These are phyloP conservation scores for Ecdyonurus torrentis DNA, from an alignment of 2,888 invertebrate genomes.

Conservation along the genomic window DNA sequence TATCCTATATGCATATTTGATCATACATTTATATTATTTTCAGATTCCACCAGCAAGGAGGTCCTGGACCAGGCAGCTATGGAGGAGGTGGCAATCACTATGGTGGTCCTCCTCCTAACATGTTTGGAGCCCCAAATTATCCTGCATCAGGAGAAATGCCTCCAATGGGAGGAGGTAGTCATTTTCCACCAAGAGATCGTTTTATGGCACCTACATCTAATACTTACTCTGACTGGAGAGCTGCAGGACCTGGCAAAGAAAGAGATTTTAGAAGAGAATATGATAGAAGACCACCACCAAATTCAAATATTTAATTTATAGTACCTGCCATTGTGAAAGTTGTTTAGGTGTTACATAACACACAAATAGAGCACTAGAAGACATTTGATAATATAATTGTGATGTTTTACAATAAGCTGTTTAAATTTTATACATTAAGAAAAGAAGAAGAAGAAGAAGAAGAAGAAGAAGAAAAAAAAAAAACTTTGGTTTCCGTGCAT, in stretches of 20 bases:
- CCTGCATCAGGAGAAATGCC: background rate
- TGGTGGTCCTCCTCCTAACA: constrained; percentile 24
- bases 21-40: no score
- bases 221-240: background rate
- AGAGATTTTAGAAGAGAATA: constrained; percentile 39
- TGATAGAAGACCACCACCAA: constrained; percentile 39
- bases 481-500: no score
- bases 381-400: no score
- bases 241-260: constrained; percentile 24
- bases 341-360: no score
- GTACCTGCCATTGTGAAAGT: no score
- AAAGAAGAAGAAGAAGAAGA: no score
- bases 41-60: constrained; percentile 16
- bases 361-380: no score
- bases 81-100: constrained; percentile 22
- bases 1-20: no score
- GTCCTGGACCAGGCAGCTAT: background rate
- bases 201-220: background rate
- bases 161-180: background rate
- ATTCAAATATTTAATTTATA: background rate
- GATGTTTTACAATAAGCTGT: no score
- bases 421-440: no score
- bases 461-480: no score
- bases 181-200: background rate
- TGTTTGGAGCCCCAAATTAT: constrained; percentile 21